Percentiles rank a stretch among this genome's conserved stretches.
phyloP scores from a whole-genome alignment of 2,113 vertebrate species.

The Dipodomys merriami region DNA sequence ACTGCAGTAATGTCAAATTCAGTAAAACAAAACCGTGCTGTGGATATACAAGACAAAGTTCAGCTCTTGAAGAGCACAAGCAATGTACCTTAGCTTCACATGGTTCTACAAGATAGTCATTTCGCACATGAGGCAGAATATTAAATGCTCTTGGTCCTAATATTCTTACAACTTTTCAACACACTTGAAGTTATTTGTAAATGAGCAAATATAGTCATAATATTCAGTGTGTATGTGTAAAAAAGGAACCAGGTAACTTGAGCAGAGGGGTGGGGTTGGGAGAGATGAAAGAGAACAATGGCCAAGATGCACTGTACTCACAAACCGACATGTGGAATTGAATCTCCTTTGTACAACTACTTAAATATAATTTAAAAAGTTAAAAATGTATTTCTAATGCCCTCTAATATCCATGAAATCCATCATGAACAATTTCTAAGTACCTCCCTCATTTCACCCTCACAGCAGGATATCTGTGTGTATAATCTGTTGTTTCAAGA shows the following conservation, averaged over 20 bases:
- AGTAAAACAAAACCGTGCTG: not conserved
- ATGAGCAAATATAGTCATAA: no score
- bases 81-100: constrained; percentile 20
- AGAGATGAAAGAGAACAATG: no score
- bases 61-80: not conserved
- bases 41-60: not conserved
- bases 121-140: not conserved
- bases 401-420: not conserved
- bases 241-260: no score
- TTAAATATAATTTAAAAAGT: no score
- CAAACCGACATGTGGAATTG: no score
- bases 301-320: no score
- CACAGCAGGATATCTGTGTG: not conserved
- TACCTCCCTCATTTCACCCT: not conserved
- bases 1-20: not conserved
- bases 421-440: not conserved
- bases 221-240: no score
- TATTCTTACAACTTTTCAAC: constrained; percentile 22
- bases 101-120: not conserved
- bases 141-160: not conserved
- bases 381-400: not conserved
- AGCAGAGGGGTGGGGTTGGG: no score
- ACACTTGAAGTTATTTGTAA: constrained; percentile 27
- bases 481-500: constrained; percentile 53
- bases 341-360: no score